Evolutionary conservation across 37 sponge, comb jelly and placozoan genomes (phyloP).

Genomic region (Theonella swinhoei): DNA sequence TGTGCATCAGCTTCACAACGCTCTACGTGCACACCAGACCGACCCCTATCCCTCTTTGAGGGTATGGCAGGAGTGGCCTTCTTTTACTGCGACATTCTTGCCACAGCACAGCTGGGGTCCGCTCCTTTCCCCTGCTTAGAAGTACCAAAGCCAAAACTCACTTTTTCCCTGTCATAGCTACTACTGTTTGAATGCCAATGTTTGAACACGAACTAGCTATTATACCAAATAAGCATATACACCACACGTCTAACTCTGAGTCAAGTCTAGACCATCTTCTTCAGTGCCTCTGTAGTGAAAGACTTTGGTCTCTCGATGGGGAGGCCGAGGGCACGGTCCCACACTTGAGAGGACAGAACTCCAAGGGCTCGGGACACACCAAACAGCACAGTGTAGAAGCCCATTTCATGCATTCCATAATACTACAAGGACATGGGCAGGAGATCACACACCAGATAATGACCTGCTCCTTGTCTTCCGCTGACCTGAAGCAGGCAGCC

Average conservation of each 20-base stretch:
- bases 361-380: constrained; percentile 99
- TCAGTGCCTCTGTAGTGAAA: constrained; percentile 92
- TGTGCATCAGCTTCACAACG: constrained; percentile 49
- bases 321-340: constrained; percentile 97
- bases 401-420: constrained; percentile 97
- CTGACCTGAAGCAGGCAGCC: constrained; percentile 96
- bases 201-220: too few species aligned
- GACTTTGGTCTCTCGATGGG: constrained; percentile 98
- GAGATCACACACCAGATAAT: neutral
- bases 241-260: too few species aligned
- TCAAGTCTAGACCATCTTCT: constrained; percentile 79
- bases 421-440: constrained; percentile 61
- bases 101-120: neutral
- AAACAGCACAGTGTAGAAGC: constrained; percentile 98
- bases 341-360: constrained; percentile 93
- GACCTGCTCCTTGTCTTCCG: neutral
- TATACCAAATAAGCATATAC: too few species aligned
- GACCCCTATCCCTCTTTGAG: constrained; percentile 92
- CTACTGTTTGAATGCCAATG: too few species aligned
- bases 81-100: neutral
- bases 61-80: constrained; percentile 36
- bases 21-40: constrained; percentile 63
- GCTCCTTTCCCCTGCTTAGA: neutral
- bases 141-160: neutral
- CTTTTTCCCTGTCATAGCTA: neutral